These are phyloP conservation scores for Hippocampus mohnikei DNA, from an alignment of 2,113 vertebrate genomes.

Conservation along the genomic window DNA sequence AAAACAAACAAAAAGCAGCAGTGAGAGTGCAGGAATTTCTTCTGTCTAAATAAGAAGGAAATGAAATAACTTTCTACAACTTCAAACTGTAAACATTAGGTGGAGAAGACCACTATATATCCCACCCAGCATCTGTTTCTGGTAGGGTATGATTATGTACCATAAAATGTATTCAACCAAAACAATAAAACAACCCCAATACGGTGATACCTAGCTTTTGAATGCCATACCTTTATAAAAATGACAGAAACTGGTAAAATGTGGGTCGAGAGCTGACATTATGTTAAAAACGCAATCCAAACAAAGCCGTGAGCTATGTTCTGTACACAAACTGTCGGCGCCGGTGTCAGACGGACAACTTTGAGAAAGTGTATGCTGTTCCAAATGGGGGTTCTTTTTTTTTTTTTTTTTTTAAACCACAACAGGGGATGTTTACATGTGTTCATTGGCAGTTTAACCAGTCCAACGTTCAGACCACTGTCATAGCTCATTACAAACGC, in stretches of 20 bases:
- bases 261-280: too few relatives aligned
- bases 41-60: too few relatives aligned
- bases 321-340: background rate
- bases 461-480: background rate
- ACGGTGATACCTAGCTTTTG: too few relatives aligned
- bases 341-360: background rate
- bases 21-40: background rate
- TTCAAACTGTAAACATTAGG: too few relatives aligned
- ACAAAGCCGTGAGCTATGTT: background rate
- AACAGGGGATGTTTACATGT: background rate
- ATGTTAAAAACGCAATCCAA: background rate
- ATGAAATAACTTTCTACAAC: too few relatives aligned
- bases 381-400: background rate
- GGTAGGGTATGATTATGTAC: too few relatives aligned
- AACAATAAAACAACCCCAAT: too few relatives aligned
- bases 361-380: background rate
- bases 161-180: too few relatives aligned
- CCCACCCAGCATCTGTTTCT: too few relatives aligned
- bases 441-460: background rate
- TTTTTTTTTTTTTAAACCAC: background rate
- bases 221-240: too few relatives aligned
- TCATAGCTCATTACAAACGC: conserved; percentile 8
- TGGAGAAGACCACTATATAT: too few relatives aligned
- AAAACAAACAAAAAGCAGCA: background rate
- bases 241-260: too few relatives aligned